Base-by-base conservation (phyloP, 2,797 vertebrate genomes). In the Danio tinwini region DNA sequence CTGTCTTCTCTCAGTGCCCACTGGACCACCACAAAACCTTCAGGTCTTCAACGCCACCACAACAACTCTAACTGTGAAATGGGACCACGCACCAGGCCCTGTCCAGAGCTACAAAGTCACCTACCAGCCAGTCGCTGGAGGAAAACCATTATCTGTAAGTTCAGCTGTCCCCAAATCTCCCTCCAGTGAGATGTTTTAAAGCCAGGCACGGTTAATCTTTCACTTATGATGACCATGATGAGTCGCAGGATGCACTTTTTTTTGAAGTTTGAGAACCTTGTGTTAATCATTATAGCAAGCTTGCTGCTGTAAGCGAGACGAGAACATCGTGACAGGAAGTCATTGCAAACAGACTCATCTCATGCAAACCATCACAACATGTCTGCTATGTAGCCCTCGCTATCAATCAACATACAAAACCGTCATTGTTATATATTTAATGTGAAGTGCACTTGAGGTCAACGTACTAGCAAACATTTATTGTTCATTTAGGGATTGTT, bases 21-120 rank as follows among this genome's bases (percentile, higher is more conserved):
- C 88, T 11, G 94, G 92, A 80, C 94, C 96, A 9, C 97, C 98
- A 19, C 90, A 93, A 47, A 98, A 98, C 87, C 88, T 99, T 83
- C 93, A 94, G 81, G 96, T 99, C 12, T 95, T 95, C 81, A 98
- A 99, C 19, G 95, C 96, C 81, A 97, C 97, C 75, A 95, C 94
- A 44, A 92, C 93, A 82, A 89, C 95, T 39, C 88, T 99, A 86
- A 93, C 95, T 0, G 90, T 95, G 19, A 97, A 95, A 88, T 99
- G 97, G 98, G 97, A 98, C 65, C 91, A 93, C 0, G 96, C 96
- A 16, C 94, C 93, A 1, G 96, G 97, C 3, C 90, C 93, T 1
- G 96, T 97, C 49, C 94, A 96, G 89, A 96, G 93, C 90, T 99
- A 99, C 90, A 94, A 89, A 87, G 89, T 99, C 87, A 90, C 85